Evolutionary conservation across 2,797 vertebrate genomes (phyloP).

Genomic region (Gorsachius magnificus): DNA sequence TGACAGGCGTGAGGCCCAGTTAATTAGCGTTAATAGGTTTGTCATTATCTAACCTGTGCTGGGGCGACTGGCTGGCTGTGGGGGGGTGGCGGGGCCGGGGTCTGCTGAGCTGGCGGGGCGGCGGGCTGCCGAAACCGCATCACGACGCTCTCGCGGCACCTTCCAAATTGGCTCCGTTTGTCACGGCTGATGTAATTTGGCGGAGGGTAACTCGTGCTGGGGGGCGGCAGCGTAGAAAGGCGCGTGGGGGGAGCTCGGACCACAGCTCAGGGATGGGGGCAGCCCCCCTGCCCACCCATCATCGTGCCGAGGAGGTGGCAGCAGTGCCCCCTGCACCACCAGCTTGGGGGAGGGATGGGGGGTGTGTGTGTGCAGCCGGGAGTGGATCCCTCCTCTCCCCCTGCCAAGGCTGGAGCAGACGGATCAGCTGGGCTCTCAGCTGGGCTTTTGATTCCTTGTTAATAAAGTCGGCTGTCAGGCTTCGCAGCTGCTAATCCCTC

Average conservation of each 20-base stretch:
- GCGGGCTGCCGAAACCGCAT: neutral
- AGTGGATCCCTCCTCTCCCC: neutral
- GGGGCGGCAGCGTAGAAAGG: conserved; percentile 30
- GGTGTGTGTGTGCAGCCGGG: neutral
- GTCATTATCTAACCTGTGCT: neutral
- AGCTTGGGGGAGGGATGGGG: neutral
- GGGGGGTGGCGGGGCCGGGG: neutral
- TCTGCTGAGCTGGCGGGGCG: neutral
- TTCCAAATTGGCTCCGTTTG: conserved; percentile 42
- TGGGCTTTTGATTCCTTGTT: conserved; percentile 55
- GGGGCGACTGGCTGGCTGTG: neutral
- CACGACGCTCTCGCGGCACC: conserved; percentile 10
- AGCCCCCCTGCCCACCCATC: neutral
- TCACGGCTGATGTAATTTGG: conserved; percentile 38
- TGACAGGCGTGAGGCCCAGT: conserved; percentile 4
- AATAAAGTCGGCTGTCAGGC: conserved; percentile 46
- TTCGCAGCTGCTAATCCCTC: conserved; percentile 45
- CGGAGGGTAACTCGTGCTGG: conserved; percentile 31
- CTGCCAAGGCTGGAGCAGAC: neutral
- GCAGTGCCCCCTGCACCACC: neutral
- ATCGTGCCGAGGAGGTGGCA: neutral
- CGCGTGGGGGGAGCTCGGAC: conserved; percentile 14
- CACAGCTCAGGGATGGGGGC: neutral
- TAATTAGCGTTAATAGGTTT: conserved; percentile 62
- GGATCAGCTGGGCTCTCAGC: conserved; percentile 39